Conservation (phyloP, 2,113 vertebrate species). For the Taurulus bubalis region DNA sequence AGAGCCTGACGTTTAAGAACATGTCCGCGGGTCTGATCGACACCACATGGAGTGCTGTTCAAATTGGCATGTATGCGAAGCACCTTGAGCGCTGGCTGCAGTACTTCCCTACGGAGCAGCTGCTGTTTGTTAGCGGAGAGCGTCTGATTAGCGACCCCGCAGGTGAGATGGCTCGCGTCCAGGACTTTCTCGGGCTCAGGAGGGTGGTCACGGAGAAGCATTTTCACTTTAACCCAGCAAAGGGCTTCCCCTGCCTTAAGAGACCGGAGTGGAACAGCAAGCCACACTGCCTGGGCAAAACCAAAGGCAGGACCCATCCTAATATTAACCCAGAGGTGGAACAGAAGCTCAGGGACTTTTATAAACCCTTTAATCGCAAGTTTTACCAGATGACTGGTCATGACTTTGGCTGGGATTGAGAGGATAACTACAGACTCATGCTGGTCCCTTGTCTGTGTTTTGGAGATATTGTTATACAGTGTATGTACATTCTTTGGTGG, state of each 20-base stretch:
- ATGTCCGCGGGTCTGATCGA: conserved; percentile 90
- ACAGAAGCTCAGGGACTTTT: conserved; percentile 89
- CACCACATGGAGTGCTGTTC: conserved; percentile 94
- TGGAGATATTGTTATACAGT: conserved; percentile 80
- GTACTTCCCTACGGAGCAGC: conserved; percentile 89
- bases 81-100: conserved; percentile 95
- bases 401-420: conserved; percentile 87
- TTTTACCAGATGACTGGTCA: conserved; percentile 95
- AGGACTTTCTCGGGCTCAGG: conserved; percentile 94
- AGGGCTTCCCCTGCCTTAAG: conserved; percentile 97
- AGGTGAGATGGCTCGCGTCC: conserved; percentile 91
- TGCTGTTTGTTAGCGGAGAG: conserved; percentile 96
- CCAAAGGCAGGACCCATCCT: conserved; percentile 94
- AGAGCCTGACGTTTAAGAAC: conserved; percentile 94
- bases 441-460: conserved; percentile 33
- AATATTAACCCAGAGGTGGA: conserved; percentile 88
- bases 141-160: conserved; percentile 91
- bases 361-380: conserved; percentile 92
- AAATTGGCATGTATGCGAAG: conserved; percentile 96
- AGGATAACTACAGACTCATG: conserved; percentile 48
- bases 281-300: conserved; percentile 90
- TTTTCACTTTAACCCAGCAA: conserved; percentile 97
- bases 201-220: conserved; percentile 92
- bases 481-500: conserved; percentile 80
- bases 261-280: conserved; percentile 92